These are phyloP conservation scores for Caprella mutica DNA, from an alignment of 2,888 invertebrate species.

Conservation along the genomic window DNA sequence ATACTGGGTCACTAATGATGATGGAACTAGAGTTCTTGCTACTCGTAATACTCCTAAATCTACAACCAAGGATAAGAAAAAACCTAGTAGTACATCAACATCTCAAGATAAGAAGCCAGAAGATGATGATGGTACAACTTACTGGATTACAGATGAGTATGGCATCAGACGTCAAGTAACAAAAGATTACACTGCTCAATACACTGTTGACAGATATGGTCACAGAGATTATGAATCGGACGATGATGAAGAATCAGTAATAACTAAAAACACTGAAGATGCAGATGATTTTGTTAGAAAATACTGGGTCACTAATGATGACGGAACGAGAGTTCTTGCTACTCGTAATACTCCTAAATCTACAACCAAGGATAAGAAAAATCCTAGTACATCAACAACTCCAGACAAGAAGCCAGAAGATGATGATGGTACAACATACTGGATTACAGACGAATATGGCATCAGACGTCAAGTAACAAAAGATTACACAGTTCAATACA, in stretches of 20 bases:
- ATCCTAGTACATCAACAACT: not conserved
- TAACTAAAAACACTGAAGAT: no score
- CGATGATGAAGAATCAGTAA: not conserved
- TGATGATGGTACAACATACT: not conserved
- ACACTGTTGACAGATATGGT: not conserved
- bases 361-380: not conserved
- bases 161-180: not conserved
- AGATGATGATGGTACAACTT: not conserved
- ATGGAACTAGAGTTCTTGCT: no score
- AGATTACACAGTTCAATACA: not conserved
- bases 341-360: not conserved
- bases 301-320: not conserved
- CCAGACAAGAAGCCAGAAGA: not conserved
- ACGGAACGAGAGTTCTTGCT: not conserved
- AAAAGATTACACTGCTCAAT: not conserved
- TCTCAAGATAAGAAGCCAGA: not conserved
- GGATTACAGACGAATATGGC: constrained; percentile 6
- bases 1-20: no score
- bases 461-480: not conserved
- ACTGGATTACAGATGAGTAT: not conserved
- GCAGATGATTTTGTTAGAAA: not conserved
- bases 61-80: no score
- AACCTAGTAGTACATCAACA: no score
- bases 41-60: no score
- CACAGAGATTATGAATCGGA: not conserved